Conservation (phyloP, 1,140 invertebrate species). For the Neuroterus valhalla region DNA sequence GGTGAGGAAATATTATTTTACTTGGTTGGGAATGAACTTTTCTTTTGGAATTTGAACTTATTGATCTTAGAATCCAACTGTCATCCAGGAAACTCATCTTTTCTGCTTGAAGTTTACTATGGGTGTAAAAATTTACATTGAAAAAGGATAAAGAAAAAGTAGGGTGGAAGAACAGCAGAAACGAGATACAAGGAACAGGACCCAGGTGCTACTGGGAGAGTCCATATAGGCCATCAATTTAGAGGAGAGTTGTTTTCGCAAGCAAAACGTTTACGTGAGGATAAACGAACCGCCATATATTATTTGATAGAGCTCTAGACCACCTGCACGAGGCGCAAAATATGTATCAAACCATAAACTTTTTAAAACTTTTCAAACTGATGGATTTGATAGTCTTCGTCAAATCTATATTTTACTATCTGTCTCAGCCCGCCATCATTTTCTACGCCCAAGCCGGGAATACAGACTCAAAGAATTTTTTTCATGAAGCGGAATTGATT, state of each 20-base stretch:
- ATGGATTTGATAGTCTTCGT: slow-evolving; percentile 29
- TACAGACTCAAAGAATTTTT: too few relatives aligned
- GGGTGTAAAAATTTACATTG: too few relatives aligned
- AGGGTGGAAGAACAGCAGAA: too few relatives aligned
- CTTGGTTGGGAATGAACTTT: too few relatives aligned
- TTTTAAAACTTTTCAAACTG: slow-evolving; percentile 34
- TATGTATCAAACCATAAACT: slow-evolving; percentile 15
- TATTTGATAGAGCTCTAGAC: not conserved
- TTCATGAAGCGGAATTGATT: too few relatives aligned
- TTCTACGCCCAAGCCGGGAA: slow-evolving; percentile 38
- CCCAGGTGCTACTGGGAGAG: slow-evolving; percentile 43
- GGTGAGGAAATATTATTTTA: too few relatives aligned
- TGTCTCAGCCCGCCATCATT: slow-evolving; percentile 41
- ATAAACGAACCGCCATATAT: slow-evolving; percentile 37
- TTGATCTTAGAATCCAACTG: too few relatives aligned
- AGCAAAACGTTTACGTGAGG: slow-evolving; percentile 41
- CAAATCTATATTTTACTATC: slow-evolving; percentile 44
- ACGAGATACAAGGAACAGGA: not conserved
- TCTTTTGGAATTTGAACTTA: too few relatives aligned
- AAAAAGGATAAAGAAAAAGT: too few relatives aligned
- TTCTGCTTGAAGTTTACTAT: too few relatives aligned
- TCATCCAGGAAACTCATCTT: too few relatives aligned
- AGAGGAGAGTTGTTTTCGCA: slow-evolving; percentile 35
- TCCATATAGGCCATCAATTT: slow-evolving; percentile 44
- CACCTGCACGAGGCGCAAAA: slow-evolving; percentile 19